Evolutionary conservation across 2,888 invertebrate genomes (phyloP).

Genomic region (Epistrophella euchroma): DNA sequence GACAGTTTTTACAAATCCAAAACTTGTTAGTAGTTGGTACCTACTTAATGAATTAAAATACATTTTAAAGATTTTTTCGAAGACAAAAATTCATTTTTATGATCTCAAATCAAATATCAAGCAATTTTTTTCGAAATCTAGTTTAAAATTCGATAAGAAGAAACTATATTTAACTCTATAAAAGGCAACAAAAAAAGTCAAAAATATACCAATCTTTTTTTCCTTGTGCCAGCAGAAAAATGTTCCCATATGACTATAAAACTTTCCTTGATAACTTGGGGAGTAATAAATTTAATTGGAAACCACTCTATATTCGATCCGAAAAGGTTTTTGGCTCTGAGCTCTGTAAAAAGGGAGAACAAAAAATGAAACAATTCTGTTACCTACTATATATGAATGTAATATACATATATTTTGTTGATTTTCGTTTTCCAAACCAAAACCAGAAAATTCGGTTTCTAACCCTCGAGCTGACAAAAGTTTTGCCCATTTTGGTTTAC

Average conservation of each 20-base stretch:
- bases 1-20: too few species aligned
- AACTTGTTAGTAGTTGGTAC: too few species aligned
- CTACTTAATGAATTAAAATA: too few species aligned
- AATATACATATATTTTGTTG: constrained; percentile 18
- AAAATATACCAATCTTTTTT: not conserved
- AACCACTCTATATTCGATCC: constrained; percentile 9
- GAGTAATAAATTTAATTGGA: constrained; percentile 35
- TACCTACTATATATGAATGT: not conserved
- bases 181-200: not conserved
- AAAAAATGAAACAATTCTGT: constrained; percentile 5
- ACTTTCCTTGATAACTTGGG: constrained; percentile 5
- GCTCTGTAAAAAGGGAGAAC: not conserved
- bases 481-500: constrained; percentile 34
- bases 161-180: not conserved
- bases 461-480: constrained; percentile 38
- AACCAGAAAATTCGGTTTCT: constrained; percentile 31
- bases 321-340: not conserved
- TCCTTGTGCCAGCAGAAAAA: not conserved
- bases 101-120: not conserved
- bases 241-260: constrained; percentile 5
- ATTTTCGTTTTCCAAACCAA: constrained; percentile 21
- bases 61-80: not conserved
- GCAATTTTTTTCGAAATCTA: not conserved
- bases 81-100: not conserved
- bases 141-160: not conserved